A percentile compares a stretch with the other conserved stretches of the same genome.
phyloP scores from a whole-genome alignment of 2,113 vertebrate species.

The Heterochromis multidens region DNA sequence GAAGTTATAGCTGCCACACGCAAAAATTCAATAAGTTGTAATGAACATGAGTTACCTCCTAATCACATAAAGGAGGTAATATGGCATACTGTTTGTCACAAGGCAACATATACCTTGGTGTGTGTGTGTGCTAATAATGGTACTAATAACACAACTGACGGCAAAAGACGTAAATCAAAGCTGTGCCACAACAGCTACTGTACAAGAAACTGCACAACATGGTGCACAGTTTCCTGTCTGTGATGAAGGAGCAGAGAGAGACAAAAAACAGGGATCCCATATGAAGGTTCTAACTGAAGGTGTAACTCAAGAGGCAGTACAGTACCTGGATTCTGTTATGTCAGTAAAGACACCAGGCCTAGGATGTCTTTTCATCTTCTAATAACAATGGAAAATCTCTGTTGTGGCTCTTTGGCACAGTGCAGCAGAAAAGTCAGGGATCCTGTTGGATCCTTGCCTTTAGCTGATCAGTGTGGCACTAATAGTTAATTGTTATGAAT shows the following conservation, averaged over 20 bases:
- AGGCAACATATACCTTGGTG: neutral
- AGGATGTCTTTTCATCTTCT: slow-evolving; percentile 33
- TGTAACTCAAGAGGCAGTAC: slow-evolving; percentile 52
- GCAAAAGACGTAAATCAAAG: neutral
- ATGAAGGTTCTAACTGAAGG: slow-evolving; percentile 26
- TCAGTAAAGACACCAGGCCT: neutral
- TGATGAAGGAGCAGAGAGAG: slow-evolving; percentile 24
- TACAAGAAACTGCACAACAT: neutral
- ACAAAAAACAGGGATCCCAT: slow-evolving; percentile 38
- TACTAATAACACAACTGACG: neutral
- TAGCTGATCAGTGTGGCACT: slow-evolving; percentile 14
- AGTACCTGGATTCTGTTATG: slow-evolving; percentile 26
- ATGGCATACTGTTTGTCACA: neutral
- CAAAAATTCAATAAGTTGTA: neutral
- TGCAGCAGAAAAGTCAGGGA: neutral
- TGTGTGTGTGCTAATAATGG: neutral
- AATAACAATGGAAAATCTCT: neutral
- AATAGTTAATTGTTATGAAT: slow-evolving; percentile 20
- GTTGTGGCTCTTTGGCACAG: neutral
- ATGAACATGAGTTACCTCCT: neutral
- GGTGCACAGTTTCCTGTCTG: slow-evolving; percentile 4
- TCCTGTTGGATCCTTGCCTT: neutral
- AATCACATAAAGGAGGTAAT: neutral
- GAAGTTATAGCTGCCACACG: neutral
- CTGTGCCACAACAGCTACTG: neutral